phyloP scores from a whole-genome alignment of 2,888 invertebrate genomes.

The Hylaea fasciaria region DNA sequence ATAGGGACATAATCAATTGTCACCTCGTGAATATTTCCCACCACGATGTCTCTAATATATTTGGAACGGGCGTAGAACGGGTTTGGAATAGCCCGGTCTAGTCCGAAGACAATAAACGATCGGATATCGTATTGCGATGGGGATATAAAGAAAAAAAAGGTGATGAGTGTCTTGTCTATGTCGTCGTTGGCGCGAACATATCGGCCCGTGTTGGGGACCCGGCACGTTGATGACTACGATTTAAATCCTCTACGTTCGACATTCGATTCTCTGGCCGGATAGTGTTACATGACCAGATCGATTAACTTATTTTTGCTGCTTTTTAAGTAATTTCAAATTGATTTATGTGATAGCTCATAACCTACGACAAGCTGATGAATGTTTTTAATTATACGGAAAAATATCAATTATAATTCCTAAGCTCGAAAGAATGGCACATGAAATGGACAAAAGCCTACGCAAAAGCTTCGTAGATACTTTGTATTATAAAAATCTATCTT shows the following conservation, averaged over 20 bases:
- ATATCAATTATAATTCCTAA: neutral
- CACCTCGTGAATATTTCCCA: conserved; percentile 78
- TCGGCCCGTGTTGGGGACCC: conserved; percentile 51
- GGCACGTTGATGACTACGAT: conserved; percentile 62
- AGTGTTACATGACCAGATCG: conserved; percentile 61
- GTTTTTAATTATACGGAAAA: neutral
- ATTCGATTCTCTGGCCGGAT: conserved; percentile 47
- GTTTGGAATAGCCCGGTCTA: conserved; percentile 72
- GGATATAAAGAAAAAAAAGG: conserved; percentile 67
- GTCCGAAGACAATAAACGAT: conserved; percentile 74
- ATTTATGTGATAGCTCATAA: conserved; percentile 21
- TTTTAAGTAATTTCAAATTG: conserved; percentile 20
- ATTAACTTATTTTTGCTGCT: conserved; percentile 59
- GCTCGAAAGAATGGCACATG: neutral
- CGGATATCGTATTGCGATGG: conserved; percentile 79
- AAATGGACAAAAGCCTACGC: neutral
- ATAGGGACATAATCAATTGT: conserved; percentile 79
- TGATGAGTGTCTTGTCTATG: conserved; percentile 75
- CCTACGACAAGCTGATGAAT: conserved; percentile 17
- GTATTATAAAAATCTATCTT: too few species aligned
- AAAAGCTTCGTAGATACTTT: too few species aligned
- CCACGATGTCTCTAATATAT: conserved; percentile 72
- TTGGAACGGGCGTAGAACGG: conserved; percentile 78
- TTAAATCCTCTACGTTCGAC: conserved; percentile 58
- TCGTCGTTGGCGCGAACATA: conserved; percentile 72